Base-by-base conservation (phyloP, 2,888 invertebrate genomes). In the Scrobipalpa costella region DNA sequence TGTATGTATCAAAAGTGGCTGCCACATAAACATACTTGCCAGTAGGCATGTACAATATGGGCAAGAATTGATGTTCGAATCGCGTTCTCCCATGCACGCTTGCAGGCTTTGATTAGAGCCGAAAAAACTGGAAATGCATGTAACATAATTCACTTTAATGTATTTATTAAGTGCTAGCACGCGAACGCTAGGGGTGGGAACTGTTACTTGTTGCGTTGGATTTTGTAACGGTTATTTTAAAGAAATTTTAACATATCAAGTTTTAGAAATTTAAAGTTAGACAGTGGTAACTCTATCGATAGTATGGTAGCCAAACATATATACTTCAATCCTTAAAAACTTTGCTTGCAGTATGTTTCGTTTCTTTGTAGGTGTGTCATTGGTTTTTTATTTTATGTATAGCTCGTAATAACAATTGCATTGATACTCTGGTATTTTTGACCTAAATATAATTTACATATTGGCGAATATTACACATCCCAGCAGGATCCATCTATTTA, bases 131-230 rank as follows among this genome's bases (percentile, higher is more conserved):
- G 68, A 71, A 75, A 77, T 77, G 74, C 75, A 76, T 74, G 78
- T 73, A 69, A 69, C 71, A 70, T 78, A 77, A 76, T 71, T 79
- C 75, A 75, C 74, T 75, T 79, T 78, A 79, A 80, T 75, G 75
- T 80, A 80, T 84, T 83, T 84, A 86, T 84, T 83, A 80, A 78
- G 75, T 72, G 76, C 68, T 73, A 67, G 67, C 86, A 86, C 82
- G 85, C 84, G 69, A 82, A 17, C 27, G 7, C 11, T 21, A 58
- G 38, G 13, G 38, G 7, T 2, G 60, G 17, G 9, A 8, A 34
- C 9, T 55, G 55, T 55, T 57, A 57, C 57, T 57, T 57, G 57
- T 57, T 57, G 57, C 57, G 17, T 19, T 38, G 17, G 0, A 34
- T 9, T 38, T 38, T 19, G 47, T 49, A 17, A 49, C 15, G 19